phyloP scores from a whole-genome alignment of 2,797 vertebrate genomes.

The Poecilia gillii region DNA sequence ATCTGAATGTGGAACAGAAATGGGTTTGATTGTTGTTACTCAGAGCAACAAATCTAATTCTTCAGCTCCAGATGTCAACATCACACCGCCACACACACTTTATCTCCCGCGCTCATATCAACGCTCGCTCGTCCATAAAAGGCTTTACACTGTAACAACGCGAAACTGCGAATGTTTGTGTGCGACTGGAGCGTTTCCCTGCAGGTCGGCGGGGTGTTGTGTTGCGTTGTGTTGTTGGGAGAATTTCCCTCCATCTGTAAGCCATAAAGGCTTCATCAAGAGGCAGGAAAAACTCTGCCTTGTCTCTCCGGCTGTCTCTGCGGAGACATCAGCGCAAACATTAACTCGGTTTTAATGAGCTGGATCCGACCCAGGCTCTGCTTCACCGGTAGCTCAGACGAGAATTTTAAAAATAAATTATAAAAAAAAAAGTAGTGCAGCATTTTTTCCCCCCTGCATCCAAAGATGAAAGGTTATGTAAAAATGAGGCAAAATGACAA shows the following conservation, averaged over 20 bases:
- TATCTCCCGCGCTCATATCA: background rate
- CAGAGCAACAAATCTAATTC: slow-evolving; percentile 54
- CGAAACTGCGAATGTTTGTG: slow-evolving; percentile 49
- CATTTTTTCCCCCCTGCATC: slow-evolving; percentile 9
- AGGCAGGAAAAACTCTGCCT: slow-evolving; percentile 59
- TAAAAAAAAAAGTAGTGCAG: slow-evolving; percentile 28
- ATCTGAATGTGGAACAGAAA: slow-evolving; percentile 61
- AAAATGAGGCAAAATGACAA: slow-evolving; percentile 29
- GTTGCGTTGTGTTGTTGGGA: slow-evolving; percentile 36
- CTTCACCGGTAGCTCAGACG: slow-evolving; percentile 53
- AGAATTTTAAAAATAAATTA: background rate
- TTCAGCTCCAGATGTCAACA: slow-evolving; percentile 48
- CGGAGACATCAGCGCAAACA: slow-evolving; percentile 72
- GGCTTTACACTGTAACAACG: slow-evolving; percentile 36
- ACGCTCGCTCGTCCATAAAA: slow-evolving; percentile 27
- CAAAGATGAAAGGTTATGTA: slow-evolving; percentile 12
- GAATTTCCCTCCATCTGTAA: slow-evolving; percentile 51
- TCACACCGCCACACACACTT: slow-evolving; percentile 6
- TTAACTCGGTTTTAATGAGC: slow-evolving; percentile 76
- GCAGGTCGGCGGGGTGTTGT: slow-evolving; percentile 9
- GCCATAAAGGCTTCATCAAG: slow-evolving; percentile 57
- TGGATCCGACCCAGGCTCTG: slow-evolving; percentile 66
- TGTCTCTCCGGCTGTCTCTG: slow-evolving; percentile 62
- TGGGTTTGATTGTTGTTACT: slow-evolving; percentile 40
- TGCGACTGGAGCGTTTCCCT: slow-evolving; percentile 48